phyloP scores from a whole-genome alignment of 2,113 vertebrate species.

The Procavia capensis region DNA sequence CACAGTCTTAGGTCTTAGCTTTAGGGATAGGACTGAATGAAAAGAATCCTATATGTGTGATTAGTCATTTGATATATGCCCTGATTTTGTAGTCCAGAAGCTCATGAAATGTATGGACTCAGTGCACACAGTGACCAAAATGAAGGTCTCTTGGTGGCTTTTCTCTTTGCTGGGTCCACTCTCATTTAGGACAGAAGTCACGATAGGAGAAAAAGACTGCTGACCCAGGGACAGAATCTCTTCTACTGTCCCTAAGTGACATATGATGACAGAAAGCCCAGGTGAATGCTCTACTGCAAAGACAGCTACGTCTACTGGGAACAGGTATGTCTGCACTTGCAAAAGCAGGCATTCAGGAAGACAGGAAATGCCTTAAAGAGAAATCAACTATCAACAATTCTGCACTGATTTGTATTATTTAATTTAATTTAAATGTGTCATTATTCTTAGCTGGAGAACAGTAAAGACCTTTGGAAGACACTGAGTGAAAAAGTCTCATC shows the following conservation, averaged over 20 bases:
- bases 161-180: neutral
- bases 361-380: constrained; percentile 7
- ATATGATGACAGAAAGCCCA: neutral
- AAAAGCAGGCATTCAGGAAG: neutral
- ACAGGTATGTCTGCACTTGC: neutral
- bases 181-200: neutral
- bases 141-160: neutral
- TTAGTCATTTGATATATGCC: too few relatives aligned
- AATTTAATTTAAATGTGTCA: too few relatives aligned
- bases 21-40: neutral
- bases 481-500: neutral
- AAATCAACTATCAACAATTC: neutral
- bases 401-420: neutral
- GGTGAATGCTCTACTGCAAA: neutral
- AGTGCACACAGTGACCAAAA: neutral
- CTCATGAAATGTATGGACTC: neutral
- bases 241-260: neutral
- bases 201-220: neutral
- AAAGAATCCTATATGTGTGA: neutral
- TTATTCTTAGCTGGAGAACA: neutral
- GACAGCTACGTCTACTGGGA: neutral
- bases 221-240: neutral
- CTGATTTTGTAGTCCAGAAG: too few relatives aligned
- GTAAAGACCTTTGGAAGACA: neutral
- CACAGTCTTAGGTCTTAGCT: neutral